A percentile compares a stretch with the other conserved stretches of the same genome.
Evolutionary conservation across 2,113 vertebrate genomes (phyloP).

Genomic region (Phoenicopterus ruber): DNA sequence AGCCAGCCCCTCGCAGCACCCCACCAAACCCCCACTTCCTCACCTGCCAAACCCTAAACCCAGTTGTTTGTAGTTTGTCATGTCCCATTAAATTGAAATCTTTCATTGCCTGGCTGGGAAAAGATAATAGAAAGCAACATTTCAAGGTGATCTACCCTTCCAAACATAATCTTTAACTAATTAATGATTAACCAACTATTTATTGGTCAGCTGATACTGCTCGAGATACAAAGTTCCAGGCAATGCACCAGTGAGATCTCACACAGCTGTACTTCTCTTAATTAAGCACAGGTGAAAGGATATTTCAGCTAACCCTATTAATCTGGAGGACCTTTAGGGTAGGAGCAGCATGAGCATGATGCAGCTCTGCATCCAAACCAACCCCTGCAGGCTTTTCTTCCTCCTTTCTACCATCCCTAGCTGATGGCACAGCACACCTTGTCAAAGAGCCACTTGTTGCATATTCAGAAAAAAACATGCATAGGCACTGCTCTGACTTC

Average conservation of each 20-base stretch:
- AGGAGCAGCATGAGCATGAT: neutral
- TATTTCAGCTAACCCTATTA: neutral
- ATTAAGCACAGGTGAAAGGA: neutral
- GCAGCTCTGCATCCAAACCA: neutral
- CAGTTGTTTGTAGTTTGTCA: neutral
- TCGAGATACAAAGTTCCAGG: neutral
- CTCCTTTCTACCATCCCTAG: neutral
- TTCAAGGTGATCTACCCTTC: slow-evolving; percentile 50
- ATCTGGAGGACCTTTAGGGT: neutral
- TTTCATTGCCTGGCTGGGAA: neutral
- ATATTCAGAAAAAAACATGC: neutral
- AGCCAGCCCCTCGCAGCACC: neutral
- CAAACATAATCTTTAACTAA: slow-evolving; percentile 34
- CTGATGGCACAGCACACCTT: neutral
- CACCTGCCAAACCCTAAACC: neutral
- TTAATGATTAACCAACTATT: slow-evolving; percentile 59
- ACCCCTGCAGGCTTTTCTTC: neutral
- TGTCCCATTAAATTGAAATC: neutral
- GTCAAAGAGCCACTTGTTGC: neutral
- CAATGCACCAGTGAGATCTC: neutral
- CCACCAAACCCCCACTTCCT: neutral
- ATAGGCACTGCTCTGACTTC: neutral
- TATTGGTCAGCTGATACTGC: slow-evolving; percentile 40
- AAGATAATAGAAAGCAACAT: slow-evolving; percentile 12
- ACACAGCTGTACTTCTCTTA: neutral